Percentiles rank a stretch among this genome's conserved stretches.
phyloP scores from a whole-genome alignment of 2,888 invertebrate genomes.

The Cerastoderma edule region DNA sequence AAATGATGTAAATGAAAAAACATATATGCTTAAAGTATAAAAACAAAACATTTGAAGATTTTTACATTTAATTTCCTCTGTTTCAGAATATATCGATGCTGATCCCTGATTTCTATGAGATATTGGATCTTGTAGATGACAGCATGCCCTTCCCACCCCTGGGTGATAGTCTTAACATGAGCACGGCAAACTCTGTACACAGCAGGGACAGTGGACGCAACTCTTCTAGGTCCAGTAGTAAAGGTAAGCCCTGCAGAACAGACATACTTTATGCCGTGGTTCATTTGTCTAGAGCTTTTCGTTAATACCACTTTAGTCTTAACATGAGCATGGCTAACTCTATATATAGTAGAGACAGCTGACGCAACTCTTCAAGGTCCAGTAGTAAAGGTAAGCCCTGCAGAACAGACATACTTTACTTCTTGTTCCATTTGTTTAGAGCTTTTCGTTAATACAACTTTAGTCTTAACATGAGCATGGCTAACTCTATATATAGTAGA shows the following conservation, averaged over 20 bases:
- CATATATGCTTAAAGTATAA: no score
- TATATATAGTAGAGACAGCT: constrained; percentile 49
- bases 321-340: constrained; percentile 32
- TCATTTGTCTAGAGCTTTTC: no score
- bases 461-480: constrained; percentile 28
- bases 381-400: constrained; percentile 60
- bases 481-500: constrained; percentile 43
- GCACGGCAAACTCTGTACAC: constrained; percentile 37
- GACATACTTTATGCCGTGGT: no score
- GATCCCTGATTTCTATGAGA: constrained; percentile 88
- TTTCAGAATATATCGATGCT: constrained; percentile 82
- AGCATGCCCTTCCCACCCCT: constrained; percentile 85
- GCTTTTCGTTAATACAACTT: no score
- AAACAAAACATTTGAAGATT: no score
- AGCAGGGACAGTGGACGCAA: constrained; percentile 51
- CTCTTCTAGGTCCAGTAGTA: constrained; percentile 51
- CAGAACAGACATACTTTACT: no score
- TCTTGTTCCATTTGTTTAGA: no score
- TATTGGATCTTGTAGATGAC: constrained; percentile 86
- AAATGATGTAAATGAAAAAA: no score
- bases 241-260: no score
- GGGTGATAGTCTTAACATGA: constrained; percentile 74
- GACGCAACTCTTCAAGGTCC: constrained; percentile 44
- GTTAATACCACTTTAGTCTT: no score
- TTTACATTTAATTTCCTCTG: no score